Evolutionary conservation across 2,113 vertebrate species (phyloP), one percentile per base, ranked within the genome.

Genomic region (Oncorhynchus mykiss): DNA sequence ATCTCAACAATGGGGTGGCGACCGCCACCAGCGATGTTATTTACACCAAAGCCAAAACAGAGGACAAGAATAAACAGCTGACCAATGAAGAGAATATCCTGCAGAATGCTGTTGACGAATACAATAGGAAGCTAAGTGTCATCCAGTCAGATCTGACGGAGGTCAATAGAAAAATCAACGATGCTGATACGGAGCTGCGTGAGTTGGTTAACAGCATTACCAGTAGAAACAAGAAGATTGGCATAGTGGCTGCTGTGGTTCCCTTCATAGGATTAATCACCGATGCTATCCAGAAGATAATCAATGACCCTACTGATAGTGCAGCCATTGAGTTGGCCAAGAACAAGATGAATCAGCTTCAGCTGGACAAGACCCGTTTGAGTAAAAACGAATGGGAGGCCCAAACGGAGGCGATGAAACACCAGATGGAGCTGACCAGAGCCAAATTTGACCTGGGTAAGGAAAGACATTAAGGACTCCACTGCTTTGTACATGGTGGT

Each of bases 21-120:
- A 22, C 3, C 0, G 22, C 22, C 22, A 64, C 72, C 34, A 79
- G 78, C 71, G 78, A 75, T 29, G 60, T 75, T 51, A 48, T 59
- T 29, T 7, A n/a, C 4, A 69, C 74, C 51, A 79, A 79, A 64
- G 1, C 0, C 1, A 18, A 79, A 0, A 79, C 78, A 0, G 73
- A 75, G 1, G 20, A 70, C 13, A 14, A 39, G 5, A 49, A 45
- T 20, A 18, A 1, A 13, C 0, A 16, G 16, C 12, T 48, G n/a
- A 22, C 13, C 22, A 0, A 45, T 0, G 67, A 79, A 31, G 4
- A 25, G 20, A 3, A 57, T 16, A 1, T 0, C 8, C 18, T 12
- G 16, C 5, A 64, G 31, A 1, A 22, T 2, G 0, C 1, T 0
- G 20, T 71, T 3, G 2, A 71, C 2, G 6, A 18, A 0, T 13